Percentiles rank a stretch among this genome's conserved stretches.
These are phyloP conservation scores for Torymus tubicola DNA, from an alignment of 2,888 invertebrate genomes.

Conservation along the genomic window DNA sequence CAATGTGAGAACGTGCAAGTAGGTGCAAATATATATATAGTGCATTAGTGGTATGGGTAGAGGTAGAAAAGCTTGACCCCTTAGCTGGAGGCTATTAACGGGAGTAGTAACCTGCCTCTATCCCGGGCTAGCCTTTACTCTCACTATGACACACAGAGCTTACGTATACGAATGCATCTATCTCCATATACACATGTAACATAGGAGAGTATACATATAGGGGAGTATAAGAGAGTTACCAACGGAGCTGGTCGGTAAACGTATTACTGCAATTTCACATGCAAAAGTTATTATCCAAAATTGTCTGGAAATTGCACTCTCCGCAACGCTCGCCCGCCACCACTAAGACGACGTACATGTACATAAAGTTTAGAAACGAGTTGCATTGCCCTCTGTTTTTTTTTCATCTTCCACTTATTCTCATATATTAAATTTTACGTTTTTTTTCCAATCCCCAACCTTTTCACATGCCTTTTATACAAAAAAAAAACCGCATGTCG, in stretches of 20 bases:
- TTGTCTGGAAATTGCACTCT: conserved; percentile 71
- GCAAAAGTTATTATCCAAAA: conserved; percentile 74
- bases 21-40: too few species aligned
- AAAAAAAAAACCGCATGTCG: too few species aligned
- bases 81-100: conserved; percentile 54
- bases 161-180: conserved; percentile 53
- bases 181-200: not conserved
- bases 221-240: conserved; percentile 10
- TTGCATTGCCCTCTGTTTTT: too few species aligned
- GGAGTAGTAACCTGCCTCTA: conserved; percentile 48
- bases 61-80: conserved; percentile 55
- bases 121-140: conserved; percentile 61
- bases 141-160: conserved; percentile 5
- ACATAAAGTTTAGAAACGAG: too few species aligned
- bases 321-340: conserved; percentile 9
- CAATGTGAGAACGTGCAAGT: too few species aligned
- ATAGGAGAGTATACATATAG: not conserved
- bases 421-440: too few species aligned
- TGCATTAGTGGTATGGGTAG: too few species aligned
- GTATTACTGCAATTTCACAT: conserved; percentile 73
- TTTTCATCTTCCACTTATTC: too few species aligned
- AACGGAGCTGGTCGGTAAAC: conserved; percentile 44
- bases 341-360: too few species aligned
- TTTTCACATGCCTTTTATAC: too few species aligned
- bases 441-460: too few species aligned